These are phyloP conservation scores for Zosterops lateralis DNA, from an alignment of 2,113 vertebrate genomes.

Conservation along the genomic window DNA sequence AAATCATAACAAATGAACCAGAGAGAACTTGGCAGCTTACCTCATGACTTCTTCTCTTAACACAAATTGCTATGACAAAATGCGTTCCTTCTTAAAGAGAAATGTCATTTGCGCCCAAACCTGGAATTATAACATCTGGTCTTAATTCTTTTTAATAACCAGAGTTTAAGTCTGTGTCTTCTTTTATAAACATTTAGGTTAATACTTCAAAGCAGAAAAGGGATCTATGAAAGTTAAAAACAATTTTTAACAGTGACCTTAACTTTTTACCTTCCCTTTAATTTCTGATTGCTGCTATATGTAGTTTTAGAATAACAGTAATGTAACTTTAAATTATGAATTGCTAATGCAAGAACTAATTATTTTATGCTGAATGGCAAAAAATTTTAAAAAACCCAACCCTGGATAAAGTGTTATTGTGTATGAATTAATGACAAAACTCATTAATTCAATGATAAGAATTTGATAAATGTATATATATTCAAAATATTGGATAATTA, in stretches of 20 bases:
- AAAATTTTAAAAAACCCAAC: not conserved
- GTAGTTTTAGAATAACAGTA: not conserved
- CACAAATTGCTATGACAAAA: constrained; percentile 24
- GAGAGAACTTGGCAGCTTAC: not conserved
- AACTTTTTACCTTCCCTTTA: not conserved
- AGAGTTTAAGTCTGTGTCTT: not conserved
- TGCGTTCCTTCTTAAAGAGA: not conserved
- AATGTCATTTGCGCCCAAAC: not conserved
- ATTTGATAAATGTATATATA: not conserved
- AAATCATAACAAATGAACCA: constrained; percentile 34
- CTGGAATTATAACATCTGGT: not conserved
- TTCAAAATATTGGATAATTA: not conserved
- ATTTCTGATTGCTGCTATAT: not conserved
- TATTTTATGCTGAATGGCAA: not conserved
- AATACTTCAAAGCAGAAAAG: not conserved
- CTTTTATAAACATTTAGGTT: constrained; percentile 10
- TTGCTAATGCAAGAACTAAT: not conserved
- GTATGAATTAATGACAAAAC: not conserved
- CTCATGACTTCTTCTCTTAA: constrained; percentile 11
- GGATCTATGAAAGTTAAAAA: not conserved
- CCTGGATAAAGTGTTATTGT: not conserved
- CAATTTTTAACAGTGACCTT: not conserved
- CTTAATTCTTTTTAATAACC: not conserved
- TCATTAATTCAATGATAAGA: not conserved
- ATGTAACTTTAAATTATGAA: not conserved